A percentile compares a stretch with the other conserved stretches of the same genome.
These are phyloP conservation scores for Podocnemis expansa DNA, from an alignment of 2,113 vertebrate genomes.

Conservation along the genomic window DNA sequence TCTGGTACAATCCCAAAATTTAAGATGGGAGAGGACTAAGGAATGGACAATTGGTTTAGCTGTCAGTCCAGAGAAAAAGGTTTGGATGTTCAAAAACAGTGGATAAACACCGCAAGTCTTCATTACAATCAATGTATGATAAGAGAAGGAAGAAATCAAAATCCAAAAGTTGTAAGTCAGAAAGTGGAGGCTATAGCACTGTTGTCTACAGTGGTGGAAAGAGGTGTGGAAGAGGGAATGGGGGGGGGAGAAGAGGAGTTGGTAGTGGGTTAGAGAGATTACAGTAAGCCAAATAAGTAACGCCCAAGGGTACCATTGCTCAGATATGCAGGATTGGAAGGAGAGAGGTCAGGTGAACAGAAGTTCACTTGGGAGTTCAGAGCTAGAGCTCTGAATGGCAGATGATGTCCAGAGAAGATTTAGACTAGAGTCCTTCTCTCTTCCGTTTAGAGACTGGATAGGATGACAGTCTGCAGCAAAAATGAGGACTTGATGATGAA, in stretches of 20 bases:
- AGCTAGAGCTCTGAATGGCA: not conserved
- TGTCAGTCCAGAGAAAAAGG: not conserved
- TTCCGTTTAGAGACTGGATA: not conserved
- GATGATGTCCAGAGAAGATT: not conserved
- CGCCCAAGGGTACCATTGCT: not conserved
- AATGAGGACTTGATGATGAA: no score
- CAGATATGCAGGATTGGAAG: not conserved
- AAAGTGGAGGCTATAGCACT: not conserved
- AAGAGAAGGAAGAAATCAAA: not conserved
- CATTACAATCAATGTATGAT: no score
- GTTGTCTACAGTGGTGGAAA: not conserved
- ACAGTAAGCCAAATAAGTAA: no score
- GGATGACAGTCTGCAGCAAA: no score
- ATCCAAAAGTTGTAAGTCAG: not conserved
- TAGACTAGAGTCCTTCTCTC: not conserved
- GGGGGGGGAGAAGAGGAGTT: not conserved
- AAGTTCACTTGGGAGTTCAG: not conserved
- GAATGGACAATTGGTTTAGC: rapidly evolving
- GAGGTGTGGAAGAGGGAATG: not conserved
- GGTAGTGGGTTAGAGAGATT: no score
- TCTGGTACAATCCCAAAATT: not conserved
- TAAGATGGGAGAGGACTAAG: not conserved
- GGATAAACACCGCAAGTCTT: no score
- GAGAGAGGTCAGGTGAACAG: not conserved
- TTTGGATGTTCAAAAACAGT: not conserved